These are phyloP conservation scores for Hoplodrina ambigua DNA, from an alignment of 2,888 invertebrate genomes.

Conservation along the genomic window DNA sequence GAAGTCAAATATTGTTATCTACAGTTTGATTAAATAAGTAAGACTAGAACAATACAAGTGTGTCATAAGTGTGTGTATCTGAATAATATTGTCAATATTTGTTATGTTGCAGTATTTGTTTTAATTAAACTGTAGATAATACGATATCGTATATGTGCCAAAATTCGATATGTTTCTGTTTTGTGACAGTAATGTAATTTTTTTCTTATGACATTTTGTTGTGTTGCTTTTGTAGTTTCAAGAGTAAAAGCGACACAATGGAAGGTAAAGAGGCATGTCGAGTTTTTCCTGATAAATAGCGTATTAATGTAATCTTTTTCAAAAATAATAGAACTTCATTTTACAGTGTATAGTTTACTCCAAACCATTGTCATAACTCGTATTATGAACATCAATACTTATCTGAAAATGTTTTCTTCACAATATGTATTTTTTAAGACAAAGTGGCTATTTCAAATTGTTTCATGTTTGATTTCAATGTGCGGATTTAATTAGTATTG, in stretches of 20 bases:
- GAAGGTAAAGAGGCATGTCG: slow-evolving; percentile 10
- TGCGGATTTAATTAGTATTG: not conserved
- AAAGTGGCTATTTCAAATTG: not conserved
- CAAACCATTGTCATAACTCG: not conserved
- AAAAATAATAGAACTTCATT: not conserved
- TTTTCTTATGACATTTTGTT: not conserved
- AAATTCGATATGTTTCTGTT: not conserved
- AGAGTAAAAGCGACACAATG: not conserved
- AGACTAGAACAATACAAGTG: slow-evolving; percentile 13
- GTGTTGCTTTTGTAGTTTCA: slow-evolving; percentile 3
- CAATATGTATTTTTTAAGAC: slow-evolving; percentile 41
- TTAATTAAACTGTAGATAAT: slow-evolving; percentile 55
- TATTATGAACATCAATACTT: not conserved
- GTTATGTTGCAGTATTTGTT: slow-evolving; percentile 26
- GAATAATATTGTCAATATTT: slow-evolving; percentile 38
- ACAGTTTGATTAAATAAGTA: slow-evolving; percentile 46
- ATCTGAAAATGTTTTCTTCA: slow-evolving; percentile 66
- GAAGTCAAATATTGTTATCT: slow-evolving; percentile 40
- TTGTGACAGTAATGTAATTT: not conserved
- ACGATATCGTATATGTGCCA: slow-evolving; percentile 1
- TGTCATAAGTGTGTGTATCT: slow-evolving; percentile 20
- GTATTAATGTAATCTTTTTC: not conserved
- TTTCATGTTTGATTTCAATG: slow-evolving; percentile 3
- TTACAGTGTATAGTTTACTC: slow-evolving; percentile 20
- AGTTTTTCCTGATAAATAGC: not conserved